Conservation (phyloP, 2,888 invertebrate species). For the Ferdinandea cuprea region DNA sequence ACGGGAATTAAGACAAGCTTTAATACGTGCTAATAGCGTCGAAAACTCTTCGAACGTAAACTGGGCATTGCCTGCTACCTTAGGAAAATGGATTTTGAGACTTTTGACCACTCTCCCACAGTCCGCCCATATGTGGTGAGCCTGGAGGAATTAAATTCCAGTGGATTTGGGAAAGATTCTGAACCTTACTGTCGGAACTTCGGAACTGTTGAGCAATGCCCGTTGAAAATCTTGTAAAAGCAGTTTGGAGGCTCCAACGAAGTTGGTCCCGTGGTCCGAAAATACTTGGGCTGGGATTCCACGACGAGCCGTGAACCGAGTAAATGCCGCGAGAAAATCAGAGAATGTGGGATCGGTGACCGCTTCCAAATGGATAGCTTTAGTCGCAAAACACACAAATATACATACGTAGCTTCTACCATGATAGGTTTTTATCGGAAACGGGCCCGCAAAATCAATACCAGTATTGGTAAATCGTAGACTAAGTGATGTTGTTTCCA, state of each 20-base stretch:
- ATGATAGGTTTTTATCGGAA: neutral
- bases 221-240: neutral
- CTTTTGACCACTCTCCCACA: constrained; percentile 39
- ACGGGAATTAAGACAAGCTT: neutral
- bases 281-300: neutral
- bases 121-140: neutral
- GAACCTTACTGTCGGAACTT: neutral
- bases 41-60: neutral
- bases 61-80: neutral
- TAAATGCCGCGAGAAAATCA: neutral
- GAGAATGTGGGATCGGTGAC: neutral
- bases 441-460: constrained; percentile 5
- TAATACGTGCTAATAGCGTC: neutral
- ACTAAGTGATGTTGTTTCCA: neutral
- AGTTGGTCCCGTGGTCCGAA: neutral
- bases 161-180: no score
- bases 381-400: neutral
- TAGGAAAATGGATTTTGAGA: neutral
- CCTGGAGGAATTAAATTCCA: constrained; percentile 44
- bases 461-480: neutral
- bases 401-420: neutral
- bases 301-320: neutral
- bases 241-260: neutral
- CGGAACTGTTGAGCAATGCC: neutral
- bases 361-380: neutral